Conservation (phyloP, 2,888 invertebrate species). For the Heliconius erato region DNA sequence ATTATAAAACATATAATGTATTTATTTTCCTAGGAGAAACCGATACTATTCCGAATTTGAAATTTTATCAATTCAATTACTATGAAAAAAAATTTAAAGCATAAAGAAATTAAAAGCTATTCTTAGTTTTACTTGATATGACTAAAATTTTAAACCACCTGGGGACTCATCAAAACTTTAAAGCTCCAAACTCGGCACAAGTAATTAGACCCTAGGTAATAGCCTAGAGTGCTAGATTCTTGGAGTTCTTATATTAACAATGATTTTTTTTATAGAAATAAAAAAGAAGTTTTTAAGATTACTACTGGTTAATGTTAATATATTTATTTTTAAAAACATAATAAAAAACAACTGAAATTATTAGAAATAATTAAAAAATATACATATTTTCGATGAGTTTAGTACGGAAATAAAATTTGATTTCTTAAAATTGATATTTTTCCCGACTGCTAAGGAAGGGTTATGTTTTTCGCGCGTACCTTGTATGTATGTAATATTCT, state of each 20-base stretch:
- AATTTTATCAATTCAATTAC: neutral
- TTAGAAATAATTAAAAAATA: neutral
- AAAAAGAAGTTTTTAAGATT: too few species aligned
- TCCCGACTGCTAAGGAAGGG: too few species aligned
- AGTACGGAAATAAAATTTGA: too few species aligned
- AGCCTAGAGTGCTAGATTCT: neutral
- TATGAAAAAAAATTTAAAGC: neutral
- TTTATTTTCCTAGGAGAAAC: too few species aligned
- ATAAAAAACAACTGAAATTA: too few species aligned
- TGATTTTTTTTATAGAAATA: neutral
- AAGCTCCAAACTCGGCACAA: neutral
- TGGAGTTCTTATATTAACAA: neutral
- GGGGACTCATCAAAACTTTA: neutral
- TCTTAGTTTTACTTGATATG: neutral
- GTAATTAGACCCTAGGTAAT: slow-evolving; percentile 6
- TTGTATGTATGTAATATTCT: too few species aligned
- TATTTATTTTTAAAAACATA: neutral
- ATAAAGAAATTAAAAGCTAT: neutral
- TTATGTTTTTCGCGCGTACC: too few species aligned
- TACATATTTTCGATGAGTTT: neutral
- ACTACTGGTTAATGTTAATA: neutral
- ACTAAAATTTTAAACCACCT: neutral
- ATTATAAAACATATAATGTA: too few species aligned
- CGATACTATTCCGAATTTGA: too few species aligned
- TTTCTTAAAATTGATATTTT: too few species aligned